Percentiles rank a stretch among this genome's conserved stretches.
phyloP scores from a whole-genome alignment of 2,888 invertebrate species.

The Hipparchia sbordonii region DNA sequence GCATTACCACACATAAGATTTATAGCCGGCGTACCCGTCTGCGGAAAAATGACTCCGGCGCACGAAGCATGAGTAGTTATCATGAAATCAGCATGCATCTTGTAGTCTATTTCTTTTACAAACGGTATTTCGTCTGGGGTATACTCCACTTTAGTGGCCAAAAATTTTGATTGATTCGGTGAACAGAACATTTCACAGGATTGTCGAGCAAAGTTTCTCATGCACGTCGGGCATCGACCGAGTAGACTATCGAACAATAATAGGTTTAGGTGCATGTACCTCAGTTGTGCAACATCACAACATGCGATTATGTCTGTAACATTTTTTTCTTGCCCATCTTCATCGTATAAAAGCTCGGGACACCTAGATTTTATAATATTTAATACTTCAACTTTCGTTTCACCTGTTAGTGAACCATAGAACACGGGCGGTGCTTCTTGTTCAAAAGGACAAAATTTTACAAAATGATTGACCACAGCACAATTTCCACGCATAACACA shows the following conservation, averaged over 20 bases:
- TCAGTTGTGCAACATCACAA: slow-evolving; percentile 83
- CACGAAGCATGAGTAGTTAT: slow-evolving; percentile 89
- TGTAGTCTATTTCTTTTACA: slow-evolving; percentile 74
- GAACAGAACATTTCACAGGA: slow-evolving; percentile 93
- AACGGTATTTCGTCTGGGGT: slow-evolving; percentile 55
- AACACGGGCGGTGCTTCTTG: slow-evolving; percentile 52
- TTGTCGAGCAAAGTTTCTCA: slow-evolving; percentile 87
- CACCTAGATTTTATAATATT: slow-evolving; percentile 82
- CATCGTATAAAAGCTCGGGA: slow-evolving; percentile 79
- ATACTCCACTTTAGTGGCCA: slow-evolving; percentile 51
- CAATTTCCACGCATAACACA: slow-evolving; percentile 66
- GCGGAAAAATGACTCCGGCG: slow-evolving; percentile 88
- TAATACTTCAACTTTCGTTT: slow-evolving; percentile 59
- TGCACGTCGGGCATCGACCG: slow-evolving; percentile 91
- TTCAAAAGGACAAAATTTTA: slow-evolving; percentile 56
- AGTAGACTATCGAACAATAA: slow-evolving; percentile 86
- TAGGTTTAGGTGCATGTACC: slow-evolving; percentile 79
- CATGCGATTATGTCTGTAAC: slow-evolving; percentile 79
- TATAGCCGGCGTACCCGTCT: slow-evolving; percentile 88
- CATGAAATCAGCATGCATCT: slow-evolving; percentile 84
- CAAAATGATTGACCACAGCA: slow-evolving; percentile 48
- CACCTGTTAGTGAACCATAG: slow-evolving; percentile 52
- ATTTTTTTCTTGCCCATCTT: slow-evolving; percentile 57
- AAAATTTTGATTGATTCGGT: slow-evolving; percentile 84
- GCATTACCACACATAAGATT: slow-evolving; percentile 90